Evolutionary conservation across 92 coral and sea anemone genomes (phyloP).

Genomic region (Umimayanthus chanpuru): DNA sequence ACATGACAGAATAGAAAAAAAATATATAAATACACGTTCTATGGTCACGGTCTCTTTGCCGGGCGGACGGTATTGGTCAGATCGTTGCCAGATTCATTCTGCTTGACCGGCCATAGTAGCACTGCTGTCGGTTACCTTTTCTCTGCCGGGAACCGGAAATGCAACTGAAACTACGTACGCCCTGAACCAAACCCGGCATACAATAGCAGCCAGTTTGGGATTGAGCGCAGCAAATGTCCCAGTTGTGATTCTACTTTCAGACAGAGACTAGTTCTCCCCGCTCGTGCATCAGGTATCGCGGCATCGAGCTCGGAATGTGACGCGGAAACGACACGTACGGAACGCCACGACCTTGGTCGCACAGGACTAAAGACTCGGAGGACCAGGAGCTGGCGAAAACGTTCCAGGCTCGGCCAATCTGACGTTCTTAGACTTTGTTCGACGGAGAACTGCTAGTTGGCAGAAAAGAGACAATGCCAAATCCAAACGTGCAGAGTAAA

Average conservation of each 20-base stretch:
- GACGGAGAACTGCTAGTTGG: slow-evolving; percentile 7
- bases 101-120: slow-evolving; percentile 24
- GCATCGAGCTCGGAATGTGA: too few relatives aligned
- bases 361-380: slow-evolving; percentile 32
- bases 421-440: slow-evolving; percentile 13
- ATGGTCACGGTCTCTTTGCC: too few relatives aligned
- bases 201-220: slow-evolving; percentile 19
- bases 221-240: slow-evolving; percentile 32
- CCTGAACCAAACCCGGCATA: slow-evolving; percentile 7
- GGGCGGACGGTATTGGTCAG: slow-evolving; percentile 29
- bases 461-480: background rate
- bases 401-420: slow-evolving; percentile 31
- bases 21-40: slow-evolving; percentile 4
- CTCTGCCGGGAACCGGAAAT: slow-evolving; percentile 29
- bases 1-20: background rate
- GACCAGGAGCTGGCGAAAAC: slow-evolving; percentile 29
- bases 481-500: slow-evolving; percentile 5
- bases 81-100: slow-evolving; percentile 5
- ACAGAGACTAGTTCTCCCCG: slow-evolving; percentile 31
- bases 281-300: too few relatives aligned
- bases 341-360: too few relatives aligned
- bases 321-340: too few relatives aligned
- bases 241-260: slow-evolving; percentile 27
- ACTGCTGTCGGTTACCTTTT: slow-evolving; percentile 30
- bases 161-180: slow-evolving; percentile 16